These are phyloP conservation scores for Chaetophractus vellerosus DNA, from an alignment of 2,797 vertebrate species.

Conservation along the genomic window DNA sequence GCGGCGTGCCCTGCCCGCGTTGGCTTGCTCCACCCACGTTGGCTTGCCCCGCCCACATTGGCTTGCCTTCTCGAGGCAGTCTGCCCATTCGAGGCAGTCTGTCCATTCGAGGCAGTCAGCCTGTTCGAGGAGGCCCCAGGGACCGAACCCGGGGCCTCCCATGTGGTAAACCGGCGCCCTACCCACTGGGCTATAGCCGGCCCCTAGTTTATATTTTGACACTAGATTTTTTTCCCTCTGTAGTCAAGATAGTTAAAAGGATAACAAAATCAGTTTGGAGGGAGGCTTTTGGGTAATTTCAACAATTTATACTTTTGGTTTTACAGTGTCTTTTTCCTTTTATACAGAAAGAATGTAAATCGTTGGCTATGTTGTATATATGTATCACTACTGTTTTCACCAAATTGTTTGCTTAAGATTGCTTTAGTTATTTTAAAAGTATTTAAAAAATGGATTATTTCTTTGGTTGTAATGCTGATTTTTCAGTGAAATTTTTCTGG, in stretches of 20 bases:
- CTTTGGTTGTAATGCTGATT: neutral
- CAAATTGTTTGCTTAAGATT: slow-evolving; percentile 2
- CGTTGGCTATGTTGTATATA: neutral
- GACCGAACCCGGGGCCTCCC: no score
- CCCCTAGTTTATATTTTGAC: slow-evolving; percentile 40
- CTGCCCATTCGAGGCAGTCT: no score
- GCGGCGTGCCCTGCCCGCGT: no score
- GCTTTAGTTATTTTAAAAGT: slow-evolving; percentile 33
- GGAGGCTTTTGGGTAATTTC: neutral
- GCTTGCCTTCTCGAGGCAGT: no score
- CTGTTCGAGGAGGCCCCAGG: no score
- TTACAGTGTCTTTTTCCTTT: neutral
- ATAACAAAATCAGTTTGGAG: neutral
- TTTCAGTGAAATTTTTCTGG: slow-evolving; percentile 29
- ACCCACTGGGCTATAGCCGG: no score
- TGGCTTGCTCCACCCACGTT: no score
- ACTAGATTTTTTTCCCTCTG: neutral
- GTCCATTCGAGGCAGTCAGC: no score
- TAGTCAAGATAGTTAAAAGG: slow-evolving; percentile 38
- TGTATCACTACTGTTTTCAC: neutral
- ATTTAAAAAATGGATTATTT: neutral
- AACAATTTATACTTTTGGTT: neutral
- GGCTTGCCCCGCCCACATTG: no score
- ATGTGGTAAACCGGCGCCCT: no score
- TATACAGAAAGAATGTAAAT: slow-evolving; percentile 12